Conservation (phyloP, 2,888 invertebrate species). For the Cantharis rufa region DNA sequence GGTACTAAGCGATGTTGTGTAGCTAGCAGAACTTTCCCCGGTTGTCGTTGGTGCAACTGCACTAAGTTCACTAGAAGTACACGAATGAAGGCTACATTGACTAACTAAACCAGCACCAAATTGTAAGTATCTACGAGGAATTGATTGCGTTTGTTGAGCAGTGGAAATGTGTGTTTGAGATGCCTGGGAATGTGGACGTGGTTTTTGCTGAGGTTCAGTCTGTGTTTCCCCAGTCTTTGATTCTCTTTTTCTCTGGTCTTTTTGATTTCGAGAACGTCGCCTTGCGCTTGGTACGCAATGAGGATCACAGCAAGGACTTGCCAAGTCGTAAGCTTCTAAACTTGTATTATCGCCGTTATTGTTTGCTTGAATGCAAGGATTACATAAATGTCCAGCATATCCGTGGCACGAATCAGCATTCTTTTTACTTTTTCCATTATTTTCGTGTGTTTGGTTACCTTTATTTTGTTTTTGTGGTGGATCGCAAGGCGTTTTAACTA, state of each 20-base stretch:
- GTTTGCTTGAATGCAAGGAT: slow-evolving; percentile 70
- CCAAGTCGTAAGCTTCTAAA: slow-evolving; percentile 83
- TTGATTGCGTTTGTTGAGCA: slow-evolving; percentile 37
- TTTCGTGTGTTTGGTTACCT: slow-evolving; percentile 41
- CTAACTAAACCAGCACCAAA: slow-evolving; percentile 73
- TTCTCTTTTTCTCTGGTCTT: slow-evolving; percentile 62
- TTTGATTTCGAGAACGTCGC: slow-evolving; percentile 60
- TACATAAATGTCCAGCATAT: slow-evolving; percentile 65
- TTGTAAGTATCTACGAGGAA: slow-evolving; percentile 63
- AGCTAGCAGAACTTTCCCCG: slow-evolving; percentile 77
- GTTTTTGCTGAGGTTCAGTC: slow-evolving; percentile 57
- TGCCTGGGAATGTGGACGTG: slow-evolving; percentile 47
- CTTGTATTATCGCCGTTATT: slow-evolving; percentile 73
- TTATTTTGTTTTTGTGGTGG: slow-evolving; percentile 45
- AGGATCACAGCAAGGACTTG: slow-evolving; percentile 85
- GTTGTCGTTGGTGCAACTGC: slow-evolving; percentile 63
- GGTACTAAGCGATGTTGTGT: slow-evolving; percentile 83
- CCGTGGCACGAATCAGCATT: slow-evolving; percentile 45
- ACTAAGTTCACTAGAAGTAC: slow-evolving; percentile 76
- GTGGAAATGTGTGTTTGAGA: slow-evolving; percentile 34
- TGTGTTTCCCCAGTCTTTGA: slow-evolving; percentile 56
- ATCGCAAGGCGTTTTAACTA: slow-evolving; percentile 64
- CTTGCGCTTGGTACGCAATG: slow-evolving; percentile 76
- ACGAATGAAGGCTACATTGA: slow-evolving; percentile 82
- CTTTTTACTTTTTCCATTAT: slow-evolving; percentile 40